Base-by-base conservation (phyloP, 2,797 vertebrate species). In the Fistularia commersonii region DNA sequence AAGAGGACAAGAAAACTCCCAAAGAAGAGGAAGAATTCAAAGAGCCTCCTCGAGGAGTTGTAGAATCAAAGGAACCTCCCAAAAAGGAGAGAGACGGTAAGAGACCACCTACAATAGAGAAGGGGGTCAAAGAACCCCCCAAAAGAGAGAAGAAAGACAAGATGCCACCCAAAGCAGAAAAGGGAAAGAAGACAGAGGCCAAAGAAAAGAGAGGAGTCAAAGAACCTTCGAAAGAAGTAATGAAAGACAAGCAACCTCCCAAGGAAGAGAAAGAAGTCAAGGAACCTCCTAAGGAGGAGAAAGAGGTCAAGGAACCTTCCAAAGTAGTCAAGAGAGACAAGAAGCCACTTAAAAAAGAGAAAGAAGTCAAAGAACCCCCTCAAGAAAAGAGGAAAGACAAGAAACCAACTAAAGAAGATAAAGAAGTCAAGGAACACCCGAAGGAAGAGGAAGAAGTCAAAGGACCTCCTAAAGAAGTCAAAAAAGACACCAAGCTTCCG, bases 121-220 rank as follows among this genome's bases (percentile, higher is more conserved):
- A 35, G 40, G 83, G 15, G 11, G 88, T 85, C 57, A 48, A 61
- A 10, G 41, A 44, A 45, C 14, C 37, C 4, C 1, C 1, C 2
- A 47, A 55, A 38, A 45, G 52, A 9, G 37, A 41, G 1, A 48
- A 23, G 31, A 33, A 41, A 9, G 1, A 4, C 0, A 40, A 48
- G 32, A 48, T 33, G 7, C 15, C 41, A 12, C 39, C 0, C 1
- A 55, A 41, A 37, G 41, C 7, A 38, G 41, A 45, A 41, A 64
- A 12, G 38, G 48, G 42, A 59, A 45, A 51, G 36, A 41, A 40
- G 6, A 40, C 39, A 48, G 40, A 32, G 15, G 13, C 7, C 0
- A 33, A 49, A 47, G 46, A 51, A 14, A 23, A 52, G 11, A 41
- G 33, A 41, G 45, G 50, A 5, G 11, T 9, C 6, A 43, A 33